Evolutionary conservation across 2,113 vertebrate species (phyloP).

Genomic region (Protobothrops flavoviridis): DNA sequence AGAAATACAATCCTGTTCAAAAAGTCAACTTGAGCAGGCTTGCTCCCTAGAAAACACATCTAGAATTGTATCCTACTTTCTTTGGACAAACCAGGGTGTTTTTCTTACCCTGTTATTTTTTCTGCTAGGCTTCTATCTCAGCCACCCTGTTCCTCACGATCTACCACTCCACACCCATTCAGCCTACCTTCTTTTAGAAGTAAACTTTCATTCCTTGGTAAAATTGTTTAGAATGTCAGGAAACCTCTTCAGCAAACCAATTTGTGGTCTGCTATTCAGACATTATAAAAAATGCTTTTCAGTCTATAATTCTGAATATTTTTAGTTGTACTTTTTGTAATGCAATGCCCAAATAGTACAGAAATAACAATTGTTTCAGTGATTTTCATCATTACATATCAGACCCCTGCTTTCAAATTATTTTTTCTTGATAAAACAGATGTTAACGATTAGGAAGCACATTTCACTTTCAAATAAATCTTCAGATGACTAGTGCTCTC

Average conservation of each 20-base stretch:
- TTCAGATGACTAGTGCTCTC: not conserved
- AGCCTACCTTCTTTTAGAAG: conserved; percentile 15
- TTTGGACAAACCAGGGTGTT: not conserved
- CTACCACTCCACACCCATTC: conserved; percentile 14
- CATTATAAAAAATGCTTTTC: not conserved
- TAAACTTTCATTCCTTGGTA: not conserved
- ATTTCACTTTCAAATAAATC: not conserved
- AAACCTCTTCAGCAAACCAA: not conserved
- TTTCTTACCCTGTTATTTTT: not conserved
- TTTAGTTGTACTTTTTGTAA: not conserved
- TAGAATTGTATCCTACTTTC: conserved; percentile 3
- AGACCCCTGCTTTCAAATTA: not conserved
- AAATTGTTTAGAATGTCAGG: not conserved
- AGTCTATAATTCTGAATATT: not conserved
- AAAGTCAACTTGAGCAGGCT: not conserved
- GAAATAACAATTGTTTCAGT: not conserved
- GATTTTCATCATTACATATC: not conserved
- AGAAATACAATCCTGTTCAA: not conserved
- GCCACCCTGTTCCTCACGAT: not conserved
- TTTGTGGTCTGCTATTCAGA: not conserved
- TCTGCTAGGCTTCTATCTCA: conserved; percentile 6
- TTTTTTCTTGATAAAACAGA: not conserved
- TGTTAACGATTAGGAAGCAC: not conserved
- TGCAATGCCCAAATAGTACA: not conserved
- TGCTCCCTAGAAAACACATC: not conserved